Base-by-base conservation (phyloP, 2,888 invertebrate species). In the Ormyrus rosae region DNA sequence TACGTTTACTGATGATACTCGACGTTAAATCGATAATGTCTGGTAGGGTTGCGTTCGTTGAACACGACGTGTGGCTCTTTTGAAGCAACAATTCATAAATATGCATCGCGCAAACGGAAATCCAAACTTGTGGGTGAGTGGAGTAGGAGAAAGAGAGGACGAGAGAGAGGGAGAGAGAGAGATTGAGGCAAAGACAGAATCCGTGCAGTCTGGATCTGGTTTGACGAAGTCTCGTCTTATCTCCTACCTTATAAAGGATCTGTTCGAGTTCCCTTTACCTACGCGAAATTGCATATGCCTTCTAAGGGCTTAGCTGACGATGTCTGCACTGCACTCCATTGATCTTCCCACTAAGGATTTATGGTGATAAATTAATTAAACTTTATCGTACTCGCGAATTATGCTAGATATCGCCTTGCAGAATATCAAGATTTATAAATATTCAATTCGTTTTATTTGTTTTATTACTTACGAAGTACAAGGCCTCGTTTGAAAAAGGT, bases 51-150 rank as follows among this genome's bases (percentile, higher is more conserved):
- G 73, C 81, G 50, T 6, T 6, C 46, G 53, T 10, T 19, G 19
- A 19, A 19, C 51, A 6, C 64, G 10, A 13, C 7, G 50, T 50
- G 70, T 48, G 79, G 81, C 75, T 82, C 84, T 86, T 85, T 86
- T 84, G 85, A 85, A 80, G 83, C 83, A 82, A 82, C 79, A 74
- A 84, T 19, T 87, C 85, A 86, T 87, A 86, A 87, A 87, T 87
- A 87, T 87, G 85, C 85, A 87, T 84, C 81, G 80, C 19, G 61
- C n/a, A 48, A 51, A 46, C 48, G 56, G 11, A 19, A 63, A 76
- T 45, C 53, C 53, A 11, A 63, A 68, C 68, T 69, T 11, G 51
- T 58, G 1, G 19, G 19, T 19, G 19, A 19, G 19, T 19, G 19
- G 19, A 19, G 19, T 19, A 19, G 19, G 19, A 19, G 19, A 19